phyloP scores from a whole-genome alignment of 2,113 vertebrate genomes.

The Dipodomys stephensi region DNA sequence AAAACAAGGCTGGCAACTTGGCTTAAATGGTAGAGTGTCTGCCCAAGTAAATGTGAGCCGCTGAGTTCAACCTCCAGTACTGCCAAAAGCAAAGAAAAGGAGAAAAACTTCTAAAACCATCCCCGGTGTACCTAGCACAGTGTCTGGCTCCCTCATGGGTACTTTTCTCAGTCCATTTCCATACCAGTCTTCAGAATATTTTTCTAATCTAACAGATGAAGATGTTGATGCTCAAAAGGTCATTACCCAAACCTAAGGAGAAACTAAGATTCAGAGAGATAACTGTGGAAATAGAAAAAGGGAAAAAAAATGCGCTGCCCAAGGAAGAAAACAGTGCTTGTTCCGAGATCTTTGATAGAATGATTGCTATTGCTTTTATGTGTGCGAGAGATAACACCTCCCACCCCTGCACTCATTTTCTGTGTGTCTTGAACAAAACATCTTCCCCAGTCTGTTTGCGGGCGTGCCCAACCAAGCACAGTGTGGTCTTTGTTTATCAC shows the following conservation, averaged over 20 bases:
- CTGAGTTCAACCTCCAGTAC: too few relatives aligned
- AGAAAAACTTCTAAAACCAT: neutral
- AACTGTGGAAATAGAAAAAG: conserved; percentile 26
- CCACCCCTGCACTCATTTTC: neutral
- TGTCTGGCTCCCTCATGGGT: neutral
- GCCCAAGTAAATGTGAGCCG: too few relatives aligned
- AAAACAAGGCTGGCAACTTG: too few relatives aligned
- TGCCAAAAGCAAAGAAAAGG: neutral
- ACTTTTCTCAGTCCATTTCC: neutral
- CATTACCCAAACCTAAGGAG: neutral
- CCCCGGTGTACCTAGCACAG: neutral
- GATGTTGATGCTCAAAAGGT: neutral
- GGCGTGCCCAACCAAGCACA: fast-evolving
- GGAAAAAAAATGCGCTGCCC: neutral
- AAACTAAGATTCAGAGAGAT: neutral
- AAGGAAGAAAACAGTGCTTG: neutral
- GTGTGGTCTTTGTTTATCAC: neutral
- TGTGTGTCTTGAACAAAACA: neutral
- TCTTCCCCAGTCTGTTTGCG: neutral
- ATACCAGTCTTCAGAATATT: neutral
- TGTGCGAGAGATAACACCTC: conserved; percentile 39
- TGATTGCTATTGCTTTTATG: neutral
- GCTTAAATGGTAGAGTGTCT: too few relatives aligned
- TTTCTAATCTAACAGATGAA: conserved; percentile 16
- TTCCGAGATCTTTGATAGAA: neutral